Conservation (phyloP, 2,113 vertebrate species). For the Laticauda colubrina region DNA sequence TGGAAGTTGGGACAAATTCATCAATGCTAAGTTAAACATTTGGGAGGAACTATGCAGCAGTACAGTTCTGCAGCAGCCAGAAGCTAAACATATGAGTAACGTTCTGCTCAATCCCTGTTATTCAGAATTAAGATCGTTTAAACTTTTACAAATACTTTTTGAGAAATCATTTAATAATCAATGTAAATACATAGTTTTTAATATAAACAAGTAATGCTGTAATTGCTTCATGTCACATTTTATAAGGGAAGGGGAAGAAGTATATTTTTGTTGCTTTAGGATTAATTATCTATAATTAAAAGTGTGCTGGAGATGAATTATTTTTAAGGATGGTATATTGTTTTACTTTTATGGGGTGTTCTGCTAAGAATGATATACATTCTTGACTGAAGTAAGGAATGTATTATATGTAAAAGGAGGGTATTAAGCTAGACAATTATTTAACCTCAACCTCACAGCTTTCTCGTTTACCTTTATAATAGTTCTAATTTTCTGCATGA, state of each 20-base stretch:
- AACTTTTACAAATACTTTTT: background rate
- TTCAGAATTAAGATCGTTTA: background rate
- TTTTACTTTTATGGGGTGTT: background rate
- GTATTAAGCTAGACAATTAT: background rate
- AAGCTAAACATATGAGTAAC: background rate
- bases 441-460: background rate
- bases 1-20: background rate
- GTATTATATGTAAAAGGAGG: background rate
- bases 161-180: background rate
- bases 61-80: background rate
- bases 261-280: background rate
- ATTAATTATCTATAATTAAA: background rate
- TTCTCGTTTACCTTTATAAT: background rate
- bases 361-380: background rate
- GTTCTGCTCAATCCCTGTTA: background rate
- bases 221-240: background rate
- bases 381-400: background rate
- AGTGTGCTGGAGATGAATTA: background rate
- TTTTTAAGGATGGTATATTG: background rate
- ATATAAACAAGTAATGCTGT: background rate
- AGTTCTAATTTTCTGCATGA: background rate
- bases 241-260: background rate
- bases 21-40: background rate
- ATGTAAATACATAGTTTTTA: background rate
- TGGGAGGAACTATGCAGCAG: background rate